phyloP scores from a whole-genome alignment of 2,797 vertebrate species.

The Vultur gryphus region DNA sequence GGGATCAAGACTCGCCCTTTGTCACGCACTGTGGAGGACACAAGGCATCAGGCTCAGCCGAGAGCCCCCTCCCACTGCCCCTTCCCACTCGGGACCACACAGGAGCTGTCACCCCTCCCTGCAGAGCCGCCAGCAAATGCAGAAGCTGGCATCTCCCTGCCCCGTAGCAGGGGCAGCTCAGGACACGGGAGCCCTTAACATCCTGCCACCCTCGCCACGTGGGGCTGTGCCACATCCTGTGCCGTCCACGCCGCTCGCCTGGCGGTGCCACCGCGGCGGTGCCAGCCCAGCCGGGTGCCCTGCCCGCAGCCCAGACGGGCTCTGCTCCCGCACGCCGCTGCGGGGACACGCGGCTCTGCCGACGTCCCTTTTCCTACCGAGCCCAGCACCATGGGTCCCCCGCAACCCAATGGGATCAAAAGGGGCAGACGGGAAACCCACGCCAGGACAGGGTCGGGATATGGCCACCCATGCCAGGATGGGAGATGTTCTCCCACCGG shows the following conservation, averaged over 20 bases:
- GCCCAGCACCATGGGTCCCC: neutral
- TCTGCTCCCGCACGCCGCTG: fast-evolving
- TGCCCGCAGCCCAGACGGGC: fast-evolving
- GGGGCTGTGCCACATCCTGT: neutral
- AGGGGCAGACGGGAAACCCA: neutral
- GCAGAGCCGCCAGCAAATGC: neutral
- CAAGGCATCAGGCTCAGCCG: fast-evolving
- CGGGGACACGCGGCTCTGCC: fast-evolving
- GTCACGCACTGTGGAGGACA: neutral
- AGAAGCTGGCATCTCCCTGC: neutral
- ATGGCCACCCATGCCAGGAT: neutral
- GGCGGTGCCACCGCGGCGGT: fast-evolving
- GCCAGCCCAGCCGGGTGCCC: neutral
- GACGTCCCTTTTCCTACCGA: fast-evolving
- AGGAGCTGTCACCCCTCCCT: neutral
- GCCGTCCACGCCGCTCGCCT: fast-evolving
- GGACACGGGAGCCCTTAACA: neutral
- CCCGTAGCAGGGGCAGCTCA: fast-evolving
- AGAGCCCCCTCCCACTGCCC: neutral
- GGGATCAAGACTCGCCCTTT: neutral
- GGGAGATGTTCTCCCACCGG: neutral
- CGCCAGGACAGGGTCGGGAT: neutral
- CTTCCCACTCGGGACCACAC: fast-evolving
- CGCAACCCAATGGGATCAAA: fast-evolving
- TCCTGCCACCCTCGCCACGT: fast-evolving